Conservation (phyloP, 2,888 invertebrate species). For the Ellobium chinense region DNA sequence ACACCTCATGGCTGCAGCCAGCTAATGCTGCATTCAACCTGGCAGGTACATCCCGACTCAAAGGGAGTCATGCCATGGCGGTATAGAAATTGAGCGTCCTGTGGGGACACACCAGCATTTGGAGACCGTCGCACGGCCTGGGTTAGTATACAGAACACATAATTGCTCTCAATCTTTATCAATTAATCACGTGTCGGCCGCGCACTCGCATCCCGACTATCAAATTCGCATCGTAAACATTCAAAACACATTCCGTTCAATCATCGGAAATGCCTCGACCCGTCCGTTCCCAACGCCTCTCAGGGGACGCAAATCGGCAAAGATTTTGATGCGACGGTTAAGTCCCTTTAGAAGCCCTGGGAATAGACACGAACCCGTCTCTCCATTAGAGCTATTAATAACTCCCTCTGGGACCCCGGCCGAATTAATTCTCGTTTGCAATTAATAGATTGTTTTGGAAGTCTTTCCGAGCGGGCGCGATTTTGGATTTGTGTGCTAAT, state of each 20-base stretch:
- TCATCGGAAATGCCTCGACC: constrained; percentile 41
- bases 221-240: constrained; percentile 52
- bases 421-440: constrained; percentile 54
- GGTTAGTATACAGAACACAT: constrained; percentile 27
- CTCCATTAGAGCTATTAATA: constrained; percentile 56
- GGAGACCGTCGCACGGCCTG: constrained; percentile 8
- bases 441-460: constrained; percentile 55
- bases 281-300: constrained; percentile 18
- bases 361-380: constrained; percentile 46
- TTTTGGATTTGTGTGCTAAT: constrained; percentile 40
- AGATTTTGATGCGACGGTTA: constrained; percentile 51
- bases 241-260: constrained; percentile 49
- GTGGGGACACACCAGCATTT: constrained; percentile 16
- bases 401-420: constrained; percentile 43
- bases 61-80: background rate
- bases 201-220: constrained; percentile 39
- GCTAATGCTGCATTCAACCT: background rate
- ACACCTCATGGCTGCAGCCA: too few relatives aligned
- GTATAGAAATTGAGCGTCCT: background rate
- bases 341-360: constrained; percentile 51
- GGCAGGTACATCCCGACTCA: background rate
- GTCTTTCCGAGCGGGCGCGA: constrained; percentile 36
- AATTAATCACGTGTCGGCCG: constrained; percentile 37
- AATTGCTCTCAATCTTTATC: constrained; percentile 44
- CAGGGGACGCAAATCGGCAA: constrained; percentile 33